Base-by-base conservation (phyloP, 1,140 invertebrate genomes). In the Glossosoma conforme region DNA sequence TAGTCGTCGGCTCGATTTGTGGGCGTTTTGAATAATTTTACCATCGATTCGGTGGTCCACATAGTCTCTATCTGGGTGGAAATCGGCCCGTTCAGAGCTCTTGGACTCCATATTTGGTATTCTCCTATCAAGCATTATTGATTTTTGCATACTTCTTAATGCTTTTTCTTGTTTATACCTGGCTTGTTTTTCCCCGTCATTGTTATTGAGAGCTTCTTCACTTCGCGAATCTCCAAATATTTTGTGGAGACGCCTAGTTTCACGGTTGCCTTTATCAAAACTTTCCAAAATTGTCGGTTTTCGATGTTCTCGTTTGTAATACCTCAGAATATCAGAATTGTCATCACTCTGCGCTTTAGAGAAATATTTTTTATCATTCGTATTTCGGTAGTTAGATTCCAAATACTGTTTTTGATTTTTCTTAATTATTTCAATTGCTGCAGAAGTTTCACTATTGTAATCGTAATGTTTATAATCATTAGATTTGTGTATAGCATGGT, bases 371-470 rank as follows among this genome's bases (percentile, higher is more conserved):
- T 46, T 48, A 22, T 54, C 52, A 28, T 54, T 58, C 19, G 35
- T 24, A 15, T 46, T 36, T 35, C 42, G 49, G 43, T 53, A 52
- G 40, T 48, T 54, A 3, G 48, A 33, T 41, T 73, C 70, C 45
- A 73, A 68, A 53, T 72, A 60, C 30, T 56, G 72, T 61, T 68
- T 64, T 62, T 73, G 72, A 63, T 73, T 73, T 53, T 69, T 63
- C 58, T 72, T 70, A 42, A 75, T 73, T 63, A 75, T 72, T 47
- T 75, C 69, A 17, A 75, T 66, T 10, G 70, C 71, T 14, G 76
- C 76, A 40, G 77, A 76, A 4, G 76, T 78, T 59, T 79, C 78
- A 1, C 76, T 75, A 54, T 62, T 70, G 60, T 79, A 78, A 59
- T 79, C 77, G 17, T 58, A 59, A 22, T 37, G 48, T 32, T 49